Percentiles rank a stretch among this genome's conserved stretches.
These are phyloP conservation scores for Ptychochromis oligacanthus DNA, from an alignment of 2,113 vertebrate species.

Conservation along the genomic window DNA sequence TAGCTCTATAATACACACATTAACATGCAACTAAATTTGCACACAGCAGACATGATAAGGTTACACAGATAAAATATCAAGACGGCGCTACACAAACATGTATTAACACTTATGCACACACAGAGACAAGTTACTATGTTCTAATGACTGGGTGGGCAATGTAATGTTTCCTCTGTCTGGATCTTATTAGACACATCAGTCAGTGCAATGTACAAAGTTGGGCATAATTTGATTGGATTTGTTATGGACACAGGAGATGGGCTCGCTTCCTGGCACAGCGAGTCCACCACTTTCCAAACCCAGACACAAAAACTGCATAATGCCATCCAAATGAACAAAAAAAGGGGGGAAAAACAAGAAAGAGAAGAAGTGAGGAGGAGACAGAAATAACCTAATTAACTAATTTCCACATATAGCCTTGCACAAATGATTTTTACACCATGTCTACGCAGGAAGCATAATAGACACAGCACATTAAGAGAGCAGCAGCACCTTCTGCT, in stretches of 20 bases:
- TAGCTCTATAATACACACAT: constrained; percentile 1
- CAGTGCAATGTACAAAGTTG: neutral
- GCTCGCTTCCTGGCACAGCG: constrained; percentile 4
- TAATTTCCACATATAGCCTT: neutral
- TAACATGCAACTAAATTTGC: neutral
- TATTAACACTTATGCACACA: neutral
- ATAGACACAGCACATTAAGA: neutral
- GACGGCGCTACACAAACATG: neutral
- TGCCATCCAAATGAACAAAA: neutral
- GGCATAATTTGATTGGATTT: constrained; percentile 32
- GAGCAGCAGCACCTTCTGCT: neutral
- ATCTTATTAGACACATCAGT: neutral
- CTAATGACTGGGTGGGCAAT: constrained; percentile 5
- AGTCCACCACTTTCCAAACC: neutral
- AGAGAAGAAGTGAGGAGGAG: neutral
- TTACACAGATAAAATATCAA: neutral
- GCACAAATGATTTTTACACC: neutral
- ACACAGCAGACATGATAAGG: constrained; percentile 4
- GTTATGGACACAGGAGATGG: neutral
- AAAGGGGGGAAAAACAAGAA: neutral
- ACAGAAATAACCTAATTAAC: neutral
- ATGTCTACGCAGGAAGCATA: neutral
- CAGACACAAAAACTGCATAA: neutral
- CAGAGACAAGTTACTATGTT: neutral
- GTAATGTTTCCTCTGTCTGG: constrained; percentile 20